Base-by-base conservation (phyloP, 2,797 vertebrate species). In the Yasuhikotakia modesta region DNA sequence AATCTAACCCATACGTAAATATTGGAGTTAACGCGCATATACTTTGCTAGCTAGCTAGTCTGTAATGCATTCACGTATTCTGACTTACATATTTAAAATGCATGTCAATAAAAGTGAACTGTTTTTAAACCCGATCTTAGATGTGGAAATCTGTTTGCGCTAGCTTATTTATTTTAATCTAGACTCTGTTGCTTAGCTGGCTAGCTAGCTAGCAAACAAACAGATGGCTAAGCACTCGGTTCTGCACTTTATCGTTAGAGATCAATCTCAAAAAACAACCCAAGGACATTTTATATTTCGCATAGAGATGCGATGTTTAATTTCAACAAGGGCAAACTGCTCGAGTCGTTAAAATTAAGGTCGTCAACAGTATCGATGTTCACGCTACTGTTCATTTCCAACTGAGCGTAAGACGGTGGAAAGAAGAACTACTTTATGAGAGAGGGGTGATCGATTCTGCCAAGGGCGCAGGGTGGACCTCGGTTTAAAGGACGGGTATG, bases 361-460 rank as follows among this genome's bases (percentile, higher is more conserved):
- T 80, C 21, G 17, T 76, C 27, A 43, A 57, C 53, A 7, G 12
- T 0, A 12, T 65, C 7, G 14, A 66, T 27, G 67, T 52, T 61
- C 48, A 67, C 69, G 53, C 50, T 61, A 50, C 35, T 22, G 27
- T 57, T 76, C 61, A 78, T 45, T 70, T 48, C 39, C 13, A 60
- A 79, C 46, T 52, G 27, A 73, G 19, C 75, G 27, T 10, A 53
- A 12, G 3, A 10, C 19, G 63, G 57, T 55, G 24, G 64, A 67
- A 74, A 81, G 45, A 79, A 83, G 78, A 78, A 85, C 85, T 83
- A 85, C 67, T 85, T 85, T 83, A 69, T 85, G 67, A 64, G 55
- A 63, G 65, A 80, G 68, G 80, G 73, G 24, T 63, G n/a, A 70
- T 69, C 64, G 64, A 82, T 82, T 70, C 58, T 21, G 30, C 70